Evolutionary conservation across 2,888 invertebrate species (phyloP).

Genomic region (Linnaemya tessellans): DNA sequence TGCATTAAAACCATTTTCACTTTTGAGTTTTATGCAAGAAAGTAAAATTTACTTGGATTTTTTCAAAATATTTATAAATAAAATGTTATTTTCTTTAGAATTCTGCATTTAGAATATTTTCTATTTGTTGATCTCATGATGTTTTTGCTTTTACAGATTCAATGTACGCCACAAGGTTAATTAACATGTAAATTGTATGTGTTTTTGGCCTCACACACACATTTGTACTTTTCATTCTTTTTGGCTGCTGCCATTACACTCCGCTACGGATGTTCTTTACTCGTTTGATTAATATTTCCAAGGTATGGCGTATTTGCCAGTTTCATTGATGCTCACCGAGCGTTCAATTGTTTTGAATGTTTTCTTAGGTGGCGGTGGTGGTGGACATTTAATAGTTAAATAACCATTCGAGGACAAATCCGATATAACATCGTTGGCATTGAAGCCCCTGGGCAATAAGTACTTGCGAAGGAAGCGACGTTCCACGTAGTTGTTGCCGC

Average conservation of each 20-base stretch:
- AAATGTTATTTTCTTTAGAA: background rate
- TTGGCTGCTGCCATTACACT: conserved; percentile 24
- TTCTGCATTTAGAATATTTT: background rate
- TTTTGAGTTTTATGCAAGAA: background rate
- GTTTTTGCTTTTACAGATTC: background rate
- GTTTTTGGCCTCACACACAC: conserved; percentile 14
- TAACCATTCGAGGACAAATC: conserved; percentile 90
- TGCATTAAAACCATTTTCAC: background rate
- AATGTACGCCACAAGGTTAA: conserved; percentile 1
- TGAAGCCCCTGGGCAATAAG: conserved; percentile 89
- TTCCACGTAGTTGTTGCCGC: conserved; percentile 88
- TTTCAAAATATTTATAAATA: background rate
- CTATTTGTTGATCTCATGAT: background rate
- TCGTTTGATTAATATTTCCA: conserved; percentile 75
- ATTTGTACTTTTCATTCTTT: conserved; percentile 65
- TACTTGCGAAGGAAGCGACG: conserved; percentile 90
- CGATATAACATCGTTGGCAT: conserved; percentile 89
- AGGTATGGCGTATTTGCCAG: conserved; percentile 84
- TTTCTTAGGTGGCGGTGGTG: conserved; percentile 79
- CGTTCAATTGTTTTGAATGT: conserved; percentile 78
- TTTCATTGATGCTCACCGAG: conserved; percentile 85
- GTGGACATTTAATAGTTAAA: conserved; percentile 87
- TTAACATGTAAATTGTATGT: background rate
- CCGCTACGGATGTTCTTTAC: background rate
- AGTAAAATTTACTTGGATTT: background rate